A percentile compares a stretch with the other conserved stretches of the same genome.
These are phyloP conservation scores for Acleris holmiana DNA, from an alignment of 2,888 invertebrate genomes.

Conservation along the genomic window DNA sequence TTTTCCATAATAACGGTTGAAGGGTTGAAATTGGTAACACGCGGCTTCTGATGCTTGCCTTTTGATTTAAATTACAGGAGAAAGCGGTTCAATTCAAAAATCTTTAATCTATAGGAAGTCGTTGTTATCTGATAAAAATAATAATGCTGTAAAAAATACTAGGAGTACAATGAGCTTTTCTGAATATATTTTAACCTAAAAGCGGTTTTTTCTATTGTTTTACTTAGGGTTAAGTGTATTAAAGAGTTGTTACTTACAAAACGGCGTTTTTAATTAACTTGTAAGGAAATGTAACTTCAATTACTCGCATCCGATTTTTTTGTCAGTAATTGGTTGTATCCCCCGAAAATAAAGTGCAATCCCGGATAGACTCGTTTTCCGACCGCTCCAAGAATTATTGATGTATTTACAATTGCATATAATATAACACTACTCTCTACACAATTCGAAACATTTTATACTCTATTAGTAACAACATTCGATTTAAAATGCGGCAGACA, in stretches of 20 bases:
- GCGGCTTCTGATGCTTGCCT: conserved; percentile 51
- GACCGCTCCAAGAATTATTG: conserved; percentile 20
- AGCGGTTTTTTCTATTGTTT: no score
- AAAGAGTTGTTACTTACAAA: no score
- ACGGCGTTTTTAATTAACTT: not conserved
- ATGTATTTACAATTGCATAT: conserved; percentile 13
- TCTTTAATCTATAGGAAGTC: no score
- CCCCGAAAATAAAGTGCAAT: conserved; percentile 17
- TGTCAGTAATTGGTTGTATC: conserved; percentile 4
- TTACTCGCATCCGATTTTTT: conserved; percentile 1
- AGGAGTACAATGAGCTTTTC: no score
- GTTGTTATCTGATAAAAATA: no score
- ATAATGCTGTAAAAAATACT: no score
- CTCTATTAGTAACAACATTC: no score
- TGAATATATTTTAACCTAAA: no score
- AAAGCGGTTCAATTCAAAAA: conserved; percentile 9
- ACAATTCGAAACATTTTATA: no score
- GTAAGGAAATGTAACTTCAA: not conserved
- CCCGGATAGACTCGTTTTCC: conserved; percentile 21
- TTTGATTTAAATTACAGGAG: conserved; percentile 44
- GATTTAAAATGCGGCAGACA: no score
- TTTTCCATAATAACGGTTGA: conserved; percentile 60
- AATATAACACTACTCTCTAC: not conserved
- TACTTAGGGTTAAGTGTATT: no score
- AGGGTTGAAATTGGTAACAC: conserved; percentile 65